Conservation (phyloP, 2,888 invertebrate genomes). For the Dynastes maya region DNA sequence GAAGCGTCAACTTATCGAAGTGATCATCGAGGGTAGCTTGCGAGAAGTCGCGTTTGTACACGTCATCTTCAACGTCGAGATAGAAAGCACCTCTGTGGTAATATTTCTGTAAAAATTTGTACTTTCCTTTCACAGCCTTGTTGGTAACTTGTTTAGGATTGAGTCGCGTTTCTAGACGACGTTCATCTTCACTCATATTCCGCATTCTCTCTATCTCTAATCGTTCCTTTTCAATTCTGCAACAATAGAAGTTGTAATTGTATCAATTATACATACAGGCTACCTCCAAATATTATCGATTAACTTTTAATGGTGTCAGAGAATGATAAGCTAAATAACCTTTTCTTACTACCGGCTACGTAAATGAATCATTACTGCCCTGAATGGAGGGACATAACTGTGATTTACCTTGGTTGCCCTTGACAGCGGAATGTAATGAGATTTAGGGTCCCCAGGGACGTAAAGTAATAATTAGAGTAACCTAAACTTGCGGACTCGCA, state of each 20-base stretch:
- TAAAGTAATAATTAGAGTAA: too few species aligned
- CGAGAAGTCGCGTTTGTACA: conserved; percentile 94
- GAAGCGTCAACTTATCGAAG: conserved; percentile 98
- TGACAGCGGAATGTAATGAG: too few species aligned
- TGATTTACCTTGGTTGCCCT: too few species aligned
- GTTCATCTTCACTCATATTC: conserved; percentile 96
- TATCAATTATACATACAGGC: neutral
- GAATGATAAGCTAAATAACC: too few species aligned
- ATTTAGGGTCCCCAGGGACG: too few species aligned
- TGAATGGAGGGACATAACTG: too few species aligned
- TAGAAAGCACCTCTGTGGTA: conserved; percentile 99
- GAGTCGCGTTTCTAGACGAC: conserved; percentile 87
- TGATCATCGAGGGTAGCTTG: conserved; percentile 98
- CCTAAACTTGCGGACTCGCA: too few species aligned
- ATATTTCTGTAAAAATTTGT: conserved; percentile 99
- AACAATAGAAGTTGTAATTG: conserved; percentile 58
- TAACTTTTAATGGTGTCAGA: too few species aligned
- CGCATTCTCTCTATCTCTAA: conserved; percentile 91
- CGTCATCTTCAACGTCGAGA: conserved; percentile 92
- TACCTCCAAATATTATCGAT: too few species aligned
- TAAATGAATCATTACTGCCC: too few species aligned
- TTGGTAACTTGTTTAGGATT: conserved; percentile 96
- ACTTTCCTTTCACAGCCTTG: conserved; percentile 96
- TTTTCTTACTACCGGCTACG: too few species aligned
- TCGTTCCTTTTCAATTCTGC: conserved; percentile 88